Percentiles rank a stretch among this genome's conserved stretches.
Evolutionary conservation across 2,888 invertebrate genomes (phyloP).

Genomic region (Ryuthela nishihirai): DNA sequence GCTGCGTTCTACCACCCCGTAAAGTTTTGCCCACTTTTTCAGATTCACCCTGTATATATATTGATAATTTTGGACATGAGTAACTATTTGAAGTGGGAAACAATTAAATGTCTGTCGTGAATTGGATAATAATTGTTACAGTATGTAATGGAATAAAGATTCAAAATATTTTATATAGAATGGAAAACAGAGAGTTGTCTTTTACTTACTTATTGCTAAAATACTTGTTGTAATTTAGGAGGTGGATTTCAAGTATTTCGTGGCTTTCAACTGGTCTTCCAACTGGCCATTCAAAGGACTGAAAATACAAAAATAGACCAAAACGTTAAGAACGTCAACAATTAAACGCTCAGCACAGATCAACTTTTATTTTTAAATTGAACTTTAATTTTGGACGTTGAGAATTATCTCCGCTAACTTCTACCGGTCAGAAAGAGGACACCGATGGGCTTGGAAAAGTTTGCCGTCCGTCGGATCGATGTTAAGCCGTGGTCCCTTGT

Average conservation of each 20-base stretch:
- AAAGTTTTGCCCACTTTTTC: too few relatives aligned
- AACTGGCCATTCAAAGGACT: constrained; percentile 67
- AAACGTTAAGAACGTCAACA: not conserved
- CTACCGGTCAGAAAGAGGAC: too few relatives aligned
- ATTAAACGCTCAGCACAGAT: too few relatives aligned
- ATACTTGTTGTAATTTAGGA: constrained; percentile 59
- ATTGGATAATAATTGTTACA: not conserved
- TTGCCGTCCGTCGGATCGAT: too few relatives aligned
- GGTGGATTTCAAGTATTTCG: constrained; percentile 60
- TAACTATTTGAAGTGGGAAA: too few relatives aligned
- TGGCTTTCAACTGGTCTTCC: constrained; percentile 62
- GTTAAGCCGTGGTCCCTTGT: too few relatives aligned
- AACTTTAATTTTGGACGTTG: not conserved
- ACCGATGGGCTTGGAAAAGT: too few relatives aligned
- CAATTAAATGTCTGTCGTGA: too few relatives aligned
- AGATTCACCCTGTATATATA: too few relatives aligned
- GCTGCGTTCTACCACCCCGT: too few relatives aligned
- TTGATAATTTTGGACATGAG: too few relatives aligned
- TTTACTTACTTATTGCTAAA: constrained; percentile 57
- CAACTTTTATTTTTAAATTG: constrained; percentile 45
- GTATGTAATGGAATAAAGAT: not conserved
- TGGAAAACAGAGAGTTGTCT: constrained; percentile 3
- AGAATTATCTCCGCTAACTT: too few relatives aligned
- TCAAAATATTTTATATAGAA: not conserved
- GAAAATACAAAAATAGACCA: not conserved